These are phyloP conservation scores for Alligator mississippiensis DNA, from an alignment of 2,113 vertebrate genomes.

Conservation along the genomic window DNA sequence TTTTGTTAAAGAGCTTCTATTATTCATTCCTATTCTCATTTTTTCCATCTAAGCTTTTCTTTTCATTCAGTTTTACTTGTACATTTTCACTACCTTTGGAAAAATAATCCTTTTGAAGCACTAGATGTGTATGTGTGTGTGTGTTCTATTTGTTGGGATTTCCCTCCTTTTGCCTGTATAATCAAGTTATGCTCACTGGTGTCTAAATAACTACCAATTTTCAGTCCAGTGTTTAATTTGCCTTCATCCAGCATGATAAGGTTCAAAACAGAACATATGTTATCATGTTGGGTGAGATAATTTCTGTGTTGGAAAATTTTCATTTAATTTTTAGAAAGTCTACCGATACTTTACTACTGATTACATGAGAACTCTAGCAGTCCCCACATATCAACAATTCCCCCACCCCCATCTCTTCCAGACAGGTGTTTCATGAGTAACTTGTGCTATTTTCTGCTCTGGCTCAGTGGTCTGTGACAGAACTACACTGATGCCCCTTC, in stretches of 20 bases:
- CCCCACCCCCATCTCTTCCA: rapidly evolving
- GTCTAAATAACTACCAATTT: not conserved
- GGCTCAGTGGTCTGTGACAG: not conserved
- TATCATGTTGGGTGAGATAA: rapidly evolving
- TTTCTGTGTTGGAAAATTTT: not conserved
- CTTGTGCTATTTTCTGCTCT: not conserved
- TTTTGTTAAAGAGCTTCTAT: rapidly evolving
- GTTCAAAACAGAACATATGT: not conserved
- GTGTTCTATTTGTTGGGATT: not conserved
- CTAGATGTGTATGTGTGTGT: not conserved
- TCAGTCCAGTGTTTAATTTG: not conserved
- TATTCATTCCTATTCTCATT: not conserved
- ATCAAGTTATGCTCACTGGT: not conserved
- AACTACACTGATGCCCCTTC: not conserved
- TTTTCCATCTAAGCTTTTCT: not conserved
- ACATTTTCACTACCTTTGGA: not conserved
- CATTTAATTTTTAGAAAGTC: not conserved
- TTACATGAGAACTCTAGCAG: not conserved
- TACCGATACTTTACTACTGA: rapidly evolving
- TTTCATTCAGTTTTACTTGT: not conserved
- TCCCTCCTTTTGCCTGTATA: not conserved
- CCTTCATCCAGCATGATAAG: rapidly evolving
- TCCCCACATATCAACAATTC: too few relatives aligned
- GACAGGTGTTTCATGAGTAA: not conserved
- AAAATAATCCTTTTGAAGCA: not conserved